Base-by-base conservation (phyloP, 2,797 vertebrate species). In the Acanthurus lineatus region DNA sequence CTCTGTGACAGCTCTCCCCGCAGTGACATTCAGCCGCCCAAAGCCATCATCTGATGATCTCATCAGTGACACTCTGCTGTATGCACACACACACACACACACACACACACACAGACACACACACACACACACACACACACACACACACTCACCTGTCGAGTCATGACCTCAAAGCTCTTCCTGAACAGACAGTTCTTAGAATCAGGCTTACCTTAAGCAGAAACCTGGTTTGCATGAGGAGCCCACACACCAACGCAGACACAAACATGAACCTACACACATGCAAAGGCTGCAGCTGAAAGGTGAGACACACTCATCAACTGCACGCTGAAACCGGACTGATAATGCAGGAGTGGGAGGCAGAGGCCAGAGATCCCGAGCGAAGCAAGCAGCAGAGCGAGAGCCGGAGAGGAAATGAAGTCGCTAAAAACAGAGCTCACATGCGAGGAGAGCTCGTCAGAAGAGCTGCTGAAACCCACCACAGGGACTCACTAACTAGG, bases 401-500 rank as follows among this genome's bases (percentile, higher is more conserved):
- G 85, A 88, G 80, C 81, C 69, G 82, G 77, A 88, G 82, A 89
- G 86, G 85, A 90, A 90, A 91, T 86, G 85, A 91, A 90, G 83
- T 17, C 81, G 79, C 86, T 91, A 91, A 88, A 91, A 93, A 90
- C 88, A 79, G 90, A 84, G 78, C 86, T 75, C 53, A 79, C 82
- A 82, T 53, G 61, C 9, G 10, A 87, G 82, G 64, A 42, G 1
- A 83, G 87, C 49, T 82, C 91, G 90, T 92, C 89, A 92, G 83
- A 88, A 69, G 82, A 86, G 81, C 84, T 83, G 53, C 81, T 83
- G 70, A 91, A 90, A 87, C 80, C 81, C 88, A 92, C 89, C 86
- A 75, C 82, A 69, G 85, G 90, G 90, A 88, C 85, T 73, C 54
- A 71, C 91, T 92, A 94, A 93, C 87, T 94, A 91, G 94, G 94